Conservation (phyloP, 2,888 invertebrate species). For the Trypoxylon attenuatum region DNA sequence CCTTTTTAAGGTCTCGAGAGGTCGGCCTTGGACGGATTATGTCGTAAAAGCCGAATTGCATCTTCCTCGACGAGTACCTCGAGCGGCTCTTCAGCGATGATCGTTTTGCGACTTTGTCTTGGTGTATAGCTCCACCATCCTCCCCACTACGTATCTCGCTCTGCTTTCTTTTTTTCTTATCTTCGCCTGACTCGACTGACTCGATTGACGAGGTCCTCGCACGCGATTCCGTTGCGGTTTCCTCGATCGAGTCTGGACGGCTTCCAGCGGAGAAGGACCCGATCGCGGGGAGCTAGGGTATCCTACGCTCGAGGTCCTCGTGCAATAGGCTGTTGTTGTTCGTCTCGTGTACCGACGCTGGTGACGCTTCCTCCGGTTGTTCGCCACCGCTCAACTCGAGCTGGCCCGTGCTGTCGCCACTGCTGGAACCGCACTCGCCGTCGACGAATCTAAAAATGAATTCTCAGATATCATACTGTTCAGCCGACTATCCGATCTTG, state of each 20-base stretch:
- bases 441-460: conserved; percentile 68
- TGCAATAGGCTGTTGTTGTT: conserved; percentile 78
- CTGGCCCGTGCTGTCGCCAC: conserved; percentile 72
- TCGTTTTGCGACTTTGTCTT: conserved; percentile 12
- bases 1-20: conserved; percentile 40
- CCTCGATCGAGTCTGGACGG: background rate
- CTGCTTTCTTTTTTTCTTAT: conserved; percentile 21
- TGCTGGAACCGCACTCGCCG: conserved; percentile 72
- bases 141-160: no score
- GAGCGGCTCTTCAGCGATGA: conserved; percentile 15
- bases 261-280: conserved; percentile 10
- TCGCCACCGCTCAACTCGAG: conserved; percentile 70
- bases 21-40: conserved; percentile 48
- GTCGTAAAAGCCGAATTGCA: conserved; percentile 45
- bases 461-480: conserved; percentile 11
- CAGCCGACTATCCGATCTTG: background rate
- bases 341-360: conserved; percentile 73
- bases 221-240: background rate
- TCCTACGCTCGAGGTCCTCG: conserved; percentile 76
- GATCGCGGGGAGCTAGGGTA: conserved; percentile 54
- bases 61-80: conserved; percentile 41
- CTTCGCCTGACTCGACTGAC: background rate
- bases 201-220: background rate
- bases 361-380: conserved; percentile 70
- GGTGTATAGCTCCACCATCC: no score